Conservation (phyloP, 2,797 vertebrate species). For the Syncerus caffer region DNA sequence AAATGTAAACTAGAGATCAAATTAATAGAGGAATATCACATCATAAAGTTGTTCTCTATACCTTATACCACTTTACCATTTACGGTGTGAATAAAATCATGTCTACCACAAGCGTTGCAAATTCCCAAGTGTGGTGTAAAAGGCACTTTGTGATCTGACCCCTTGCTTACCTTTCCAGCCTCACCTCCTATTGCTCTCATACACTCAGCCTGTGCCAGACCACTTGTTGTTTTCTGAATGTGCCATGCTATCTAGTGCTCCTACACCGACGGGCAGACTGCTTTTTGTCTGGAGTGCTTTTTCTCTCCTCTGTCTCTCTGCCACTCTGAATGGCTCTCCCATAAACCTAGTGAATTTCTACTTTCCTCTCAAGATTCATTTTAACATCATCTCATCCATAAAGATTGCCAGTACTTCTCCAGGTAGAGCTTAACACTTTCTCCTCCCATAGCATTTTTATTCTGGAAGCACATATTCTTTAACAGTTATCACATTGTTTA, state of each 20-base stretch:
- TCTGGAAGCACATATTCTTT: not conserved
- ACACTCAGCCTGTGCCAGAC: not conserved
- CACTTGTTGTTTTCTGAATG: not conserved
- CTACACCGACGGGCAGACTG: not conserved
- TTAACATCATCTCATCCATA: not conserved
- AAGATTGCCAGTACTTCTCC: not conserved
- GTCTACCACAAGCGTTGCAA: not conserved
- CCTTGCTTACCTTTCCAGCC: constrained; percentile 28
- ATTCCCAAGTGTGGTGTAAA: not conserved
- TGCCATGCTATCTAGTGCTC: not conserved
- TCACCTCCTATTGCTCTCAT: not conserved
- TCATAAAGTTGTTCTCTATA: constrained; percentile 47
- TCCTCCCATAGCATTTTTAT: not conserved
- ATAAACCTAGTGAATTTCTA: not conserved
- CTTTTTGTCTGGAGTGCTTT: not conserved
- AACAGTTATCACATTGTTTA: not conserved
- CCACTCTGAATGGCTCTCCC: not conserved
- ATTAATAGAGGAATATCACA: constrained; percentile 64
- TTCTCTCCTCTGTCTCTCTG: not conserved
- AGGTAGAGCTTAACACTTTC: not conserved
- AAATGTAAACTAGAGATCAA: constrained; percentile 75
- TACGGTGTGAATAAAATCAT: constrained; percentile 54
- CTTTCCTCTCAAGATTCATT: not conserved
- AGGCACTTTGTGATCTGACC: constrained; percentile 28
- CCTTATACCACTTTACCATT: constrained; percentile 34